Evolutionary conservation across 2,888 invertebrate species (phyloP).

Genomic region (Eupithecia centaureata): DNA sequence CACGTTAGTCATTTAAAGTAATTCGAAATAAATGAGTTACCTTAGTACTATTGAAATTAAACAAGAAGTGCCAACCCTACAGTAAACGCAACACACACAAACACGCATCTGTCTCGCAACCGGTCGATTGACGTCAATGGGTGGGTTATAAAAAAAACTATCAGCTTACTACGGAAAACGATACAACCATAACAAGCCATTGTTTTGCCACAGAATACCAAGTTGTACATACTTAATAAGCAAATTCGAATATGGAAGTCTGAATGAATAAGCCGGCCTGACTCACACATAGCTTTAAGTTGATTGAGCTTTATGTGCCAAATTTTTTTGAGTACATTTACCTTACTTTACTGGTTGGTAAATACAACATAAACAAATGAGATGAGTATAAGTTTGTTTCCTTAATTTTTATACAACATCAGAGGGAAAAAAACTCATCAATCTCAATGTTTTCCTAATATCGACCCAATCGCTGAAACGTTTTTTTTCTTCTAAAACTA

Average conservation of each 20-base stretch:
- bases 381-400: background rate
- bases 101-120: slow-evolving; percentile 53
- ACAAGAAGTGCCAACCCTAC: slow-evolving; percentile 52
- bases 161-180: slow-evolving; percentile 76
- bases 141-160: slow-evolving; percentile 75
- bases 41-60: background rate
- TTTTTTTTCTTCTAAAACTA: no score
- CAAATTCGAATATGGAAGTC: background rate
- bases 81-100: slow-evolving; percentile 47
- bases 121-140: slow-evolving; percentile 81
- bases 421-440: background rate
- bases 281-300: background rate
- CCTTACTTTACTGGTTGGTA: background rate
- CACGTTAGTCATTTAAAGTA: background rate
- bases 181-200: slow-evolving; percentile 70
- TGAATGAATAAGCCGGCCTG: background rate
- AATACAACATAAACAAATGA: background rate
- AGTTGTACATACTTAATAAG: background rate
- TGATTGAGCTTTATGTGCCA: background rate
- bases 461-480: no score
- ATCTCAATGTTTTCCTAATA: no score
- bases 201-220: slow-evolving; percentile 54
- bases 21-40: background rate
- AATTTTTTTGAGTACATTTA: background rate
- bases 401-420: background rate